A percentile compares a stretch with the other conserved stretches of the same genome.
Evolutionary conservation across 2,797 vertebrate species (phyloP).

Genomic region (Danio choprae): DNA sequence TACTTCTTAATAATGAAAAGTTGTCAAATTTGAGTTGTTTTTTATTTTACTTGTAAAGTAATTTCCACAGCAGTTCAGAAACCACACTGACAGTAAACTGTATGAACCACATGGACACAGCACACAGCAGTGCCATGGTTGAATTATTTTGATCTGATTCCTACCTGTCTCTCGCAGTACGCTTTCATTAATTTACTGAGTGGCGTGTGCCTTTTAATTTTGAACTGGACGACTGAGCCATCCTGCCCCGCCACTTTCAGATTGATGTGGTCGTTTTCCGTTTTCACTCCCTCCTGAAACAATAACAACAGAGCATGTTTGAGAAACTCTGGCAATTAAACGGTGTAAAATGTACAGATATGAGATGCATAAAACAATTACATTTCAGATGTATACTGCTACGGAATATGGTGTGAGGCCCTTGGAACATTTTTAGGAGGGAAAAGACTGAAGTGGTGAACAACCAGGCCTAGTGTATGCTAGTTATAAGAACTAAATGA

Average conservation of each 20-base stretch:
- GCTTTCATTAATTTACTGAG: conserved; percentile 96
- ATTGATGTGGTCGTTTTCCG: conserved; percentile 93
- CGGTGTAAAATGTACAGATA: not conserved
- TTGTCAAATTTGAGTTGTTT: too few relatives aligned
- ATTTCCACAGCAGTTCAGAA: not conserved
- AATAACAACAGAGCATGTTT: not conserved
- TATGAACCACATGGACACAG: not conserved
- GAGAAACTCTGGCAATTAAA: not conserved
- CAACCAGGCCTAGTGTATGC: conserved; percentile 10
- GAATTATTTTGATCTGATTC: not conserved
- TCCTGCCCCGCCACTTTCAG: conserved; percentile 94
- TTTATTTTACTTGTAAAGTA: too few relatives aligned
- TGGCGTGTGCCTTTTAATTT: conserved; percentile 93
- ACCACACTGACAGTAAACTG: too few relatives aligned
- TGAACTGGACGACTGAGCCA: conserved; percentile 93
- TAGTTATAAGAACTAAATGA: not conserved
- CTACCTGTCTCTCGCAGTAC: conserved; percentile 93
- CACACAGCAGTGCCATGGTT: not conserved
- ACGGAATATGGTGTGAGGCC: not conserved
- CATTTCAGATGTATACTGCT: not conserved
- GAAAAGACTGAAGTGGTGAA: not conserved
- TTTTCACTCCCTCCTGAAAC: conserved; percentile 90
- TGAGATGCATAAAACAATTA: not conserved
- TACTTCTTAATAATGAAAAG: too few relatives aligned
- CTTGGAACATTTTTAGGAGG: not conserved